phyloP scores from a whole-genome alignment of 2,113 vertebrate genomes.

The Leptobrachium ailaonicum region DNA sequence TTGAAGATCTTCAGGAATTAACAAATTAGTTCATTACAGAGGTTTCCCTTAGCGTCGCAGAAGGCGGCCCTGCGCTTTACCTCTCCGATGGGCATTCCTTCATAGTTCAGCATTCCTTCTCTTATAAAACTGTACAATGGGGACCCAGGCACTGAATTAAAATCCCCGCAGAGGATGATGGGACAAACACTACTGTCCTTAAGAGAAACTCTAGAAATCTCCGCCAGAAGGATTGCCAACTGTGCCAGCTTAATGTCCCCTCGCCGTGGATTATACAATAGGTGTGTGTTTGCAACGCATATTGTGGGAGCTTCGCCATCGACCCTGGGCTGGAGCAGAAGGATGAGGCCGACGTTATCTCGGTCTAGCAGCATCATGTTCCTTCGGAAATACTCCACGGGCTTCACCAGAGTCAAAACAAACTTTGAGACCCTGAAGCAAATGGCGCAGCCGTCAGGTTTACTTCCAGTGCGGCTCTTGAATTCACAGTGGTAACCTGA shows the following conservation, averaged over 20 bases:
- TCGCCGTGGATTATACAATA: constrained; percentile 91
- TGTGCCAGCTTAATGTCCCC: constrained; percentile 96
- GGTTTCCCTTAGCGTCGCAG: too few species aligned
- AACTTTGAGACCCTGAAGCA: constrained; percentile 86
- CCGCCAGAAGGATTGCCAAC: constrained; percentile 89
- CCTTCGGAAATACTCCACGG: constrained; percentile 83
- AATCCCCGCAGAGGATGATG: constrained; percentile 89
- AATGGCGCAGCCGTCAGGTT: constrained; percentile 90
- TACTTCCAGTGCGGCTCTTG: constrained; percentile 89
- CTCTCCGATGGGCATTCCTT: constrained; percentile 80
- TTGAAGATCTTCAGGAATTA: too few species aligned
- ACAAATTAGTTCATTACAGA: too few species aligned
- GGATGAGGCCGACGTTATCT: constrained; percentile 91
- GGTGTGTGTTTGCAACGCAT: constrained; percentile 93
- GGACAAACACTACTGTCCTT: constrained; percentile 71
- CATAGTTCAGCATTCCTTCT: constrained; percentile 81
- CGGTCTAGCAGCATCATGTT: constrained; percentile 86
- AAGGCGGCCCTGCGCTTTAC: constrained; percentile 59
- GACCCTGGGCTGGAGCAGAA: constrained; percentile 76
- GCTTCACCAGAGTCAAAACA: constrained; percentile 78
- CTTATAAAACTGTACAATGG: constrained; percentile 89
- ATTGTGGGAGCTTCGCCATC: constrained; percentile 52
- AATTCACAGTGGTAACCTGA: constrained; percentile 92
- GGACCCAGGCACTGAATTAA: constrained; percentile 91
- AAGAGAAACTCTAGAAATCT: constrained; percentile 76